Percentiles rank a stretch among this genome's conserved stretches.
phyloP scores from a whole-genome alignment of 1,140 invertebrate genomes.

The Hypothenemus hampei region DNA sequence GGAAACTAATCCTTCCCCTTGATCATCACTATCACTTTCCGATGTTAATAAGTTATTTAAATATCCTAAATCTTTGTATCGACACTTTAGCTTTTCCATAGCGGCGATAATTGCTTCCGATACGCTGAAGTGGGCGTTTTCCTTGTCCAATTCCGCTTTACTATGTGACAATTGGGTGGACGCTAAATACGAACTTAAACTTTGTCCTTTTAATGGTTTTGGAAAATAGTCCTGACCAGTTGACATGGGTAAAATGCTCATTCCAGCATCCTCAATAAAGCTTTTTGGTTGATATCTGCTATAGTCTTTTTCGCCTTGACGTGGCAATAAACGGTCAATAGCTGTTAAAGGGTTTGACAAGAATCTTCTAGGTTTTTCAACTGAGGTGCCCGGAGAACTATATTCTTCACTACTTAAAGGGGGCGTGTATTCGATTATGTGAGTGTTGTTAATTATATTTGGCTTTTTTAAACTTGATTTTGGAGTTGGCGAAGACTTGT shows the following conservation, averaged over 20 bases:
- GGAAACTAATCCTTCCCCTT: slow-evolving; percentile 62
- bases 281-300: slow-evolving; percentile 52
- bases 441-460: slow-evolving; percentile 39
- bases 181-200: slow-evolving; percentile 66
- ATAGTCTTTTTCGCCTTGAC: slow-evolving; percentile 54
- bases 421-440: slow-evolving; percentile 42
- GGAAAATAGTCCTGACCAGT: slow-evolving; percentile 56
- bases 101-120: slow-evolving; percentile 80
- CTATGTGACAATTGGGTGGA: slow-evolving; percentile 65
- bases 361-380: slow-evolving; percentile 11
- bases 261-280: slow-evolving; percentile 61
- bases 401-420: slow-evolving; percentile 26
- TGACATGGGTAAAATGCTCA: slow-evolving; percentile 53
- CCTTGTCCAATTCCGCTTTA: slow-evolving; percentile 74
- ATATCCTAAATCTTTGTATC: slow-evolving; percentile 36
- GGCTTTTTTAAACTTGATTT: slow-evolving; percentile 32
- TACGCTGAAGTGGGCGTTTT: slow-evolving; percentile 83
- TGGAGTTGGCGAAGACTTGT: slow-evolving; percentile 25
- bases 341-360: slow-evolving; percentile 24
- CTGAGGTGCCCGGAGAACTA: slow-evolving; percentile 2
- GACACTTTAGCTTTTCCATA: slow-evolving; percentile 66
- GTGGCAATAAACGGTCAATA: background rate
- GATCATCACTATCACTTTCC: slow-evolving; percentile 57
- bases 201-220: slow-evolving; percentile 66
- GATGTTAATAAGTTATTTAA: slow-evolving; percentile 54